Conservation (phyloP, 2,888 invertebrate genomes). For the Disparrhopalites patrizii region DNA sequence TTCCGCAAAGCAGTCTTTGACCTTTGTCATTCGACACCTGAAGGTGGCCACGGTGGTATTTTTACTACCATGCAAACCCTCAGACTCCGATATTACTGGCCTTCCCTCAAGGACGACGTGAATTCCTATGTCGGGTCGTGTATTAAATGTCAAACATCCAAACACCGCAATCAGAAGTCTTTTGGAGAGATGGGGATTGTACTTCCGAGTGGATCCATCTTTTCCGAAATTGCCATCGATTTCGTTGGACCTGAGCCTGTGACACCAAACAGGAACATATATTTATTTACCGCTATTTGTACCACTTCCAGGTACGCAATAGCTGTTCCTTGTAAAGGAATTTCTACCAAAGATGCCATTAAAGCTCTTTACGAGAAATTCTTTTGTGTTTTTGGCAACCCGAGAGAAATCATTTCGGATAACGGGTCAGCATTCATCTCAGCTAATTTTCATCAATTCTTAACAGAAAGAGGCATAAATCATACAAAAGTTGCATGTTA, state of each 20-base stretch:
- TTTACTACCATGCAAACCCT: not conserved
- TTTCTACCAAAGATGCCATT: not conserved
- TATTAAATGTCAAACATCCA: slow-evolving; percentile 11
- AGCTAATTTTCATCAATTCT: not conserved
- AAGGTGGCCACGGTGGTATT: slow-evolving; percentile 3
- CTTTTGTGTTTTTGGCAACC: not conserved
- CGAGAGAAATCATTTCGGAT: not conserved
- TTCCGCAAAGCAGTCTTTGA: not conserved
- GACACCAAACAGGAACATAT: not conserved
- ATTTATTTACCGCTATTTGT: slow-evolving; percentile 4
- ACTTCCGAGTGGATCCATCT: not conserved
- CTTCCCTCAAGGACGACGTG: not conserved
- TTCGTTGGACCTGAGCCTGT: slow-evolving; percentile 1
- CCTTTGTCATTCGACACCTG: not conserved
- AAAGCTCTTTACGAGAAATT: not conserved
- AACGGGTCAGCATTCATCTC: not conserved
- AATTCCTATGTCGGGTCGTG: not conserved
- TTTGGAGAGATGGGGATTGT: not conserved
- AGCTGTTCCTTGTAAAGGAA: not conserved
- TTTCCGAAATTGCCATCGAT: slow-evolving; percentile 16
- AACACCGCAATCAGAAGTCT: not conserved
- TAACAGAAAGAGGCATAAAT: not conserved
- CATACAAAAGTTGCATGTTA: not conserved
- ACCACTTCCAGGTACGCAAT: not conserved
- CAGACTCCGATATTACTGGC: slow-evolving; percentile 10